Percentiles rank a stretch among this genome's conserved stretches.
Conservation (phyloP, 2,797 vertebrate species). For the Pipistrellus kuhlii region DNA sequence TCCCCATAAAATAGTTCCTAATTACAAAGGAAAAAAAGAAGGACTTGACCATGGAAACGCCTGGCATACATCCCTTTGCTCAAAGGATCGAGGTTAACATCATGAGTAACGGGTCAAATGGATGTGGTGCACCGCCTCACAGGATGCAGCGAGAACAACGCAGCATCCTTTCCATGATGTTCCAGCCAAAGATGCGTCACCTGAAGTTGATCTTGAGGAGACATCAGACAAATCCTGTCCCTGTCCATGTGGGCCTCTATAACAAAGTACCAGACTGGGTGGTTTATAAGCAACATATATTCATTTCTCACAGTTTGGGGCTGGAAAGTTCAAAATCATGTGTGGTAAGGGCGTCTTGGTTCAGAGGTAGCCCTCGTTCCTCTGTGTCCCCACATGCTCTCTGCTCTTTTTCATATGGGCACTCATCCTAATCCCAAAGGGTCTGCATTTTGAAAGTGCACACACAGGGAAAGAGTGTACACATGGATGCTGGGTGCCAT, state of each 20-base stretch:
- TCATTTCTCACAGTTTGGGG: background rate
- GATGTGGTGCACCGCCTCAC: background rate
- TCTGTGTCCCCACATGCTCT: background rate
- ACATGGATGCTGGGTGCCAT: background rate
- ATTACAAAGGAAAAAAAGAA: background rate
- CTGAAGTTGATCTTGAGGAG: background rate
- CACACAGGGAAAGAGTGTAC: fast-evolving
- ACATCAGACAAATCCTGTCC: background rate
- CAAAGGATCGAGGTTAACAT: background rate
- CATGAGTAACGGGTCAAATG: background rate
- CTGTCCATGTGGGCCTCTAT: background rate
- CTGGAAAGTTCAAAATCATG: background rate
- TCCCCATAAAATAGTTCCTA: background rate
- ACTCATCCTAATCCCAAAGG: background rate
- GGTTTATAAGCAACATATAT: background rate
- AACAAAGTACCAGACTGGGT: background rate
- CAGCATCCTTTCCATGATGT: too few relatives aligned
- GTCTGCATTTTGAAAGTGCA: background rate
- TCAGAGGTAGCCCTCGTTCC: background rate
- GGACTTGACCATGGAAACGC: background rate
- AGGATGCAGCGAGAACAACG: background rate
- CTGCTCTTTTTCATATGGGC: background rate
- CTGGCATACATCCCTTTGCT: background rate
- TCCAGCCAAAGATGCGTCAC: background rate
- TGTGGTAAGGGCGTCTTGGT: background rate